phyloP scores from a whole-genome alignment of 1,140 invertebrate genomes.

The Hesperophylax magnus region DNA sequence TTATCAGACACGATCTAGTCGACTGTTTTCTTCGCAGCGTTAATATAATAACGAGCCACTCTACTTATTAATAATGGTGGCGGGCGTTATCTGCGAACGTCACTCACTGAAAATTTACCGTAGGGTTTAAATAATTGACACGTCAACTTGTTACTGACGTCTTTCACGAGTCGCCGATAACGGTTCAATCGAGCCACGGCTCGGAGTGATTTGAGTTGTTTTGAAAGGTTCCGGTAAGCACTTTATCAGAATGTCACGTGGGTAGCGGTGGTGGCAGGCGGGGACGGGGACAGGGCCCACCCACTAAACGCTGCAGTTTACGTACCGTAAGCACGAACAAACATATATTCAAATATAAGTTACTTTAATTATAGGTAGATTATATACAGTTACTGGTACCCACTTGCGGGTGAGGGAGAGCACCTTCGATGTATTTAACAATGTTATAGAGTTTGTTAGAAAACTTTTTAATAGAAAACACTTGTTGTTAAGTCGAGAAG shows the following conservation, averaged over 20 bases:
- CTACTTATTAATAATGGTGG: not conserved
- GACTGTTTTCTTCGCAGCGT: no score
- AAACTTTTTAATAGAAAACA: no score
- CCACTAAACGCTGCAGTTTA: constrained; percentile 4
- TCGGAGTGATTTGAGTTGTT: constrained; percentile 40
- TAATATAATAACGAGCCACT: not conserved
- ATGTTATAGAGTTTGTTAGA: no score
- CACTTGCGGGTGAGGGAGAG: no score
- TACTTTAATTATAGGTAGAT: no score
- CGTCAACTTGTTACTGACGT: constrained; percentile 35
- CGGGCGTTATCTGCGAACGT: not conserved
- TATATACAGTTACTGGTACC: no score
- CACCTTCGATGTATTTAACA: no score
- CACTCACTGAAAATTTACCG: constrained; percentile 25
- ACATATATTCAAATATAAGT: not conserved
- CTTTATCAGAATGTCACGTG: constrained; percentile 19
- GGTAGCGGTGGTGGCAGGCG: no score
- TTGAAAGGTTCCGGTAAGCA: constrained; percentile 32
- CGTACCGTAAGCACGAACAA: not conserved
- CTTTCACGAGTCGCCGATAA: constrained; percentile 38
- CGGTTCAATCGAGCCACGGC: constrained; percentile 18
- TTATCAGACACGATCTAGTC: no score
- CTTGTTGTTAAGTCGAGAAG: no score
- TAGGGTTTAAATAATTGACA: constrained; percentile 39
- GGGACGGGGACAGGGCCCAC: not conserved